Percentiles rank a stretch among this genome's conserved stretches.
Conservation (phyloP, 2,797 vertebrate species). For the Carapus acus region DNA sequence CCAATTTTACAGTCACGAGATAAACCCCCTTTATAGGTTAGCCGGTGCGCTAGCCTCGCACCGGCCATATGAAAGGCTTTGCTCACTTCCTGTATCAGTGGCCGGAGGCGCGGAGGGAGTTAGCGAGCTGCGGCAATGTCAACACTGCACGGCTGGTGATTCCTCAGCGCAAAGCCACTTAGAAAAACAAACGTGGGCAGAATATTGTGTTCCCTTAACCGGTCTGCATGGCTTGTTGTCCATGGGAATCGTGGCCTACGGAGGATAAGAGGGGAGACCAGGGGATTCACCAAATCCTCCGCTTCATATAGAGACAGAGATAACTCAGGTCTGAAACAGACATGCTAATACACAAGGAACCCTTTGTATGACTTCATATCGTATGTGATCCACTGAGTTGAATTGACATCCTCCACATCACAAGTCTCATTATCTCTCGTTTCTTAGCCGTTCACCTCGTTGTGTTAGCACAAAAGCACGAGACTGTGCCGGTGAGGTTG, state of each 20-base stretch:
- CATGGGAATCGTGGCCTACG: constrained; percentile 62
- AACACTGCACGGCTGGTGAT: constrained; percentile 53
- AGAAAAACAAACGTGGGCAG: constrained; percentile 59
- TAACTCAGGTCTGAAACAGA: constrained; percentile 39
- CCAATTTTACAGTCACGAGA: constrained; percentile 53
- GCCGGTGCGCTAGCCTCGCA: constrained; percentile 46
- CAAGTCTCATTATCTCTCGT: constrained; percentile 14
- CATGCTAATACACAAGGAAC: constrained; percentile 37
- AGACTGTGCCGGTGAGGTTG: too few species aligned
- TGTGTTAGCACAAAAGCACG: constrained; percentile 32
- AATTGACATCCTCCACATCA: constrained; percentile 17
- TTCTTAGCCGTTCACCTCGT: constrained; percentile 28
- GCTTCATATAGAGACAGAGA: constrained; percentile 51
- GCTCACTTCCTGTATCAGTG: constrained; percentile 69
- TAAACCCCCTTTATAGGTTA: constrained; percentile 53
- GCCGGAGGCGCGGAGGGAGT: constrained; percentile 55
- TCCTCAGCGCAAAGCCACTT: constrained; percentile 50
- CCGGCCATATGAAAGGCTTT: constrained; percentile 60
- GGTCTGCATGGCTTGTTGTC: constrained; percentile 51
- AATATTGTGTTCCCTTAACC: constrained; percentile 59
- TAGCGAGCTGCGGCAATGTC: constrained; percentile 61
- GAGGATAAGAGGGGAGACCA: constrained; percentile 35
- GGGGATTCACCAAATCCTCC: constrained; percentile 56
- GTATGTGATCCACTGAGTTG: too few species aligned
- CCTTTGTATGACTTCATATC: constrained; percentile 15